Conservation (phyloP, 2,113 vertebrate species). For the Sitta europaea region DNA sequence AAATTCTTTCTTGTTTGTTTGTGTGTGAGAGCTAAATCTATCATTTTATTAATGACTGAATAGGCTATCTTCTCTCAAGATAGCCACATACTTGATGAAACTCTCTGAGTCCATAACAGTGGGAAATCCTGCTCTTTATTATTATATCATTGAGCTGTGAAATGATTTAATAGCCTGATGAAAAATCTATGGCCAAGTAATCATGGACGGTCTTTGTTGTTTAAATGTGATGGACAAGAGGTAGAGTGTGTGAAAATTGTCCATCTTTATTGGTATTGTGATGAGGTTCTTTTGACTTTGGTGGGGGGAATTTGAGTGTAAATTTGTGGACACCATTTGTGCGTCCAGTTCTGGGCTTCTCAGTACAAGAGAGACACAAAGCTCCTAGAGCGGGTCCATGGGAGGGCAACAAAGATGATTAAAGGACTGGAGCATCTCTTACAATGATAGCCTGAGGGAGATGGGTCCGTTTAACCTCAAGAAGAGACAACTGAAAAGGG, state of each 20-base stretch:
- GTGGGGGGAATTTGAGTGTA: not conserved
- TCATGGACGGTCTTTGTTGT: not conserved
- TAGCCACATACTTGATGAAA: not conserved
- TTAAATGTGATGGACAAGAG: not conserved
- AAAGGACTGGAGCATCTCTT: not conserved
- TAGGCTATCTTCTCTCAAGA: not conserved
- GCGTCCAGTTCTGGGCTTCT: not conserved
- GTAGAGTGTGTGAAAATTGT: not conserved
- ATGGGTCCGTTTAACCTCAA: not conserved
- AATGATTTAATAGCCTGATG: not conserved
- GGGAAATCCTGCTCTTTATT: not conserved
- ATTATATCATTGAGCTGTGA: not conserved
- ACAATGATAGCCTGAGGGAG: not conserved
- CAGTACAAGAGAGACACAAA: not conserved
- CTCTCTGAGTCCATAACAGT: not conserved
- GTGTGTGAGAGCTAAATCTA: fast-evolving
- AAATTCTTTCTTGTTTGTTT: not conserved
- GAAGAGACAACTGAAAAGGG: not conserved
- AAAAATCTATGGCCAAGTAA: not conserved
- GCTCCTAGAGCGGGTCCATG: fast-evolving
- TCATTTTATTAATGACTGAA: not conserved
- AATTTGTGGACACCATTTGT: not conserved
- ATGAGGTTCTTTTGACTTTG: not conserved
- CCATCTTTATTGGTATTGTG: not conserved
- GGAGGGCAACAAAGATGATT: not conserved